A percentile compares a stretch with the other conserved stretches of the same genome.
phyloP scores from a whole-genome alignment of 2,888 invertebrate genomes.

The Drosophila borborema region DNA sequence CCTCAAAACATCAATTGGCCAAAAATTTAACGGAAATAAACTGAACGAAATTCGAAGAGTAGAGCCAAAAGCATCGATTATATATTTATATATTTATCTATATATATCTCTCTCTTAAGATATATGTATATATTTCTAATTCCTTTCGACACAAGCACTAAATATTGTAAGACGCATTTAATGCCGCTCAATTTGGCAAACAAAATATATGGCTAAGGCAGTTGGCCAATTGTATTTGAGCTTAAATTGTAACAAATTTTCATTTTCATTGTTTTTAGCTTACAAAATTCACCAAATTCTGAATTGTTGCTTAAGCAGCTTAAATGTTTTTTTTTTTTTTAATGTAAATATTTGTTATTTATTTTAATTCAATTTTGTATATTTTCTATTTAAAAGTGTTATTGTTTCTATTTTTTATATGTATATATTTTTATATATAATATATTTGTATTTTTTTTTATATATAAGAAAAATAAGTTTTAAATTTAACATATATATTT shows the following conservation, averaged over 20 bases:
- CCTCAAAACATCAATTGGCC: slow-evolving; percentile 28
- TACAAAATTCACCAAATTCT: neutral
- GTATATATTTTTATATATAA: too few relatives aligned
- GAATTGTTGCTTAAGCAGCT: neutral
- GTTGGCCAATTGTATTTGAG: neutral
- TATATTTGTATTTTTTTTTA: neutral
- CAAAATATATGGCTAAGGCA: slow-evolving; percentile 1
- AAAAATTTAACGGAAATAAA: slow-evolving; percentile 21
- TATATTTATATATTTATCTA: slow-evolving; percentile 3
- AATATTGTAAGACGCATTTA: slow-evolving; percentile 9
- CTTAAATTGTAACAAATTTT: neutral
- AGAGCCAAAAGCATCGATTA: neutral
- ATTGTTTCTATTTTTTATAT: too few relatives aligned
- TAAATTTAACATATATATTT: neutral
- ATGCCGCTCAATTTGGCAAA: neutral
- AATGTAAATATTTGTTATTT: neutral
- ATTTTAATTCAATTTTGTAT: too few relatives aligned
- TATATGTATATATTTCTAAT: neutral
- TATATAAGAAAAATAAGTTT: neutral
- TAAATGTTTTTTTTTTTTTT: neutral
- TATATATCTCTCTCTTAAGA: neutral
- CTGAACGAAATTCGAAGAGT: neutral
- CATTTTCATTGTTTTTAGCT: neutral
- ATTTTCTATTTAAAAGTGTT: too few relatives aligned
- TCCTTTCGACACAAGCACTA: neutral